A percentile compares a stretch with the other conserved stretches of the same genome.
Evolutionary conservation across 2,888 invertebrate genomes (phyloP).

Genomic region (Megamerina dolium): DNA sequence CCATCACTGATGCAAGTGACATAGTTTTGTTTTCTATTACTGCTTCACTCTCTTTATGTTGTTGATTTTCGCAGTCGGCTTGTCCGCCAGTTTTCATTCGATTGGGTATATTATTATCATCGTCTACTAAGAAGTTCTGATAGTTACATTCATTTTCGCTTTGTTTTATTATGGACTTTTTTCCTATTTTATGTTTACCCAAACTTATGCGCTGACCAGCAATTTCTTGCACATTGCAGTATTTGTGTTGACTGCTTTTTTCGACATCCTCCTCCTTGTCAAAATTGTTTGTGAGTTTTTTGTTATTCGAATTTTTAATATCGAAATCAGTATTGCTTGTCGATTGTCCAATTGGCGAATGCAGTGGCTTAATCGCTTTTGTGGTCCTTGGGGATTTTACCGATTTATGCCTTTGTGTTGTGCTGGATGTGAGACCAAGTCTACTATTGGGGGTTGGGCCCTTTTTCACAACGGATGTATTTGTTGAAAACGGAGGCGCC

Average conservation of each 20-base stretch:
- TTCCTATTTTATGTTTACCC: constrained; percentile 49
- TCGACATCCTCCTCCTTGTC: background rate
- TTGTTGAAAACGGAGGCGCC: constrained; percentile 22
- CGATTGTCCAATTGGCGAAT: background rate
- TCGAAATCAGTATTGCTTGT: background rate
- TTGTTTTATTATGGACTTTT: constrained; percentile 42
- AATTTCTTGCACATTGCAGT: constrained; percentile 58
- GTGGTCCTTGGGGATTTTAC: background rate
- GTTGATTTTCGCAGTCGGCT: background rate
- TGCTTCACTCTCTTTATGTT: too few relatives aligned
- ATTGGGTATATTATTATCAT: background rate
- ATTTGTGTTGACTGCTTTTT: constrained; percentile 27
- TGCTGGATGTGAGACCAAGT: too few relatives aligned
- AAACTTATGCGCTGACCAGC: constrained; percentile 65
- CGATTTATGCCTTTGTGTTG: background rate
- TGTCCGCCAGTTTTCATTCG: background rate
- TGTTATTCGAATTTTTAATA: background rate
- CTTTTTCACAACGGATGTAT: too few relatives aligned
- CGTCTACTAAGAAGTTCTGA: constrained; percentile 43
- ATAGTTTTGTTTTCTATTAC: too few relatives aligned
- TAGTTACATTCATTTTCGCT: constrained; percentile 49
- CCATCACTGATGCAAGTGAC: constrained; percentile 3
- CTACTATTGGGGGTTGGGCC: constrained; percentile 1
- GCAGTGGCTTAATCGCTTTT: too few relatives aligned
- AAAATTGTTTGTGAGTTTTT: background rate